These are phyloP conservation scores for Drosophila anomalata DNA, from an alignment of 2,888 invertebrate genomes.

Conservation along the genomic window DNA sequence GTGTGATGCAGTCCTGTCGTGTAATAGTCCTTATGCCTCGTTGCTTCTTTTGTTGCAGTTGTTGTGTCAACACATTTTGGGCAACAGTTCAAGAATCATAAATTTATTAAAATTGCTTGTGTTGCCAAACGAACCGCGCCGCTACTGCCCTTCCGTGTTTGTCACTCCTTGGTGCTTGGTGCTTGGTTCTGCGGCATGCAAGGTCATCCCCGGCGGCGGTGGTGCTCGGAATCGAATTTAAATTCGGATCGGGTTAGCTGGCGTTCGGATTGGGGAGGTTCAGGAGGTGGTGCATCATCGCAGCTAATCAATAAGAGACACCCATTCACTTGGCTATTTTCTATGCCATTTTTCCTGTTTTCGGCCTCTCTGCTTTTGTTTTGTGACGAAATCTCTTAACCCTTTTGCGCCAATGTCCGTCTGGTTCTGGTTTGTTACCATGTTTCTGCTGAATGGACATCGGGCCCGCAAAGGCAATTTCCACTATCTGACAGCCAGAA, in stretches of 20 bases:
- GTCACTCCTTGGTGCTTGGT: conserved; percentile 31
- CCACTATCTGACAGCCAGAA: conserved; percentile 53
- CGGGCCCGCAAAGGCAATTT: conserved; percentile 42
- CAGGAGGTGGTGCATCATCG: conserved; percentile 22
- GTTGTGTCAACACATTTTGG: conserved; percentile 56
- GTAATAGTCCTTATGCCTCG: conserved; percentile 4
- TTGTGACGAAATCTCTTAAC: conserved; percentile 15
- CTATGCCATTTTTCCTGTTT: conserved; percentile 1
- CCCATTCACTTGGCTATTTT: conserved; percentile 39
- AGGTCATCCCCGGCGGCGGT: conserved; percentile 8
- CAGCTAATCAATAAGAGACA: conserved; percentile 32
- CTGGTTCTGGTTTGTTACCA: conserved; percentile 36
- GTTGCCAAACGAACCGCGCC: conserved; percentile 17
- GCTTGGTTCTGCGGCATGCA: conserved; percentile 8
- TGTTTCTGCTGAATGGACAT: conserved; percentile 22
- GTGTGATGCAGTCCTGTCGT: conserved; percentile 27
- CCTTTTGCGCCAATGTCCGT: conserved; percentile 23
- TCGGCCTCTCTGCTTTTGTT: background rate
- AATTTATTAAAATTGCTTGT: conserved; percentile 53
- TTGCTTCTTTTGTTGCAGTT: conserved; percentile 18
- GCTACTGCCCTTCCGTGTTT: conserved; percentile 32
- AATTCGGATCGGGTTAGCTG: conserved; percentile 21
- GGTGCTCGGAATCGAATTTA: conserved; percentile 34
- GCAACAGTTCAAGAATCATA: conserved; percentile 43
- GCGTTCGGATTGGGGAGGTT: conserved; percentile 15